Evolutionary conservation across 2,888 invertebrate genomes (phyloP).

Genomic region (Himalopsyche kuldschensis): DNA sequence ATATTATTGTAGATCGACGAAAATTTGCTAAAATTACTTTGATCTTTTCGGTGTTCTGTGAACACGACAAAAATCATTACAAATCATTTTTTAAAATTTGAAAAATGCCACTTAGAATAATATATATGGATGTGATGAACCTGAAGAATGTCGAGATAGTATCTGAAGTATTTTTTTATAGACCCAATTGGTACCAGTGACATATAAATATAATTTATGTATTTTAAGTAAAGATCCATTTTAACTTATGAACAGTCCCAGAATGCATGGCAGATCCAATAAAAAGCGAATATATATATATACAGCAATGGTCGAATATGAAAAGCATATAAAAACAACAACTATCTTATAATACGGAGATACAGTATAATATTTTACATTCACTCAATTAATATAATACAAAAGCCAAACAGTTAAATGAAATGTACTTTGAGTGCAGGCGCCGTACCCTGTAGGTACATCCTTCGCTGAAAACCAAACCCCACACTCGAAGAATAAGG

Average conservation of each 20-base stretch:
- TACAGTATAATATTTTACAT: not conserved
- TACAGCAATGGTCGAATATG: not conserved
- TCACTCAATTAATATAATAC: not conserved
- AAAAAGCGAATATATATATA: slow-evolving; percentile 2
- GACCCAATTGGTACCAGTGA: too few relatives aligned
- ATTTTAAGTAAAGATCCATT: too few relatives aligned
- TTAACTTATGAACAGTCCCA: not conserved
- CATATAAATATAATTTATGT: too few relatives aligned
- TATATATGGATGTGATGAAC: too few relatives aligned
- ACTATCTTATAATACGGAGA: not conserved
- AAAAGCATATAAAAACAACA: not conserved
- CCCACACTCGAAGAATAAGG: not conserved
- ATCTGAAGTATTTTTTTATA: too few relatives aligned
- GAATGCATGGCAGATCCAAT: not conserved
- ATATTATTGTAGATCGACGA: too few relatives aligned
- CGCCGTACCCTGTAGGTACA: not conserved
- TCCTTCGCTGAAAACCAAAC: not conserved
- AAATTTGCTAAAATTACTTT: too few relatives aligned
- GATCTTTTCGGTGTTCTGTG: too few relatives aligned
- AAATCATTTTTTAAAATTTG: too few relatives aligned
- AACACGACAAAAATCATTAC: too few relatives aligned
- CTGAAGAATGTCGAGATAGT: too few relatives aligned
- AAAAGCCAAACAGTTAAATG: not conserved
- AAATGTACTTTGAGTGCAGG: not conserved
- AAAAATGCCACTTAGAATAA: too few relatives aligned